phyloP scores from a whole-genome alignment of 2,888 invertebrate genomes.

The Mesorhabditis belari region DNA sequence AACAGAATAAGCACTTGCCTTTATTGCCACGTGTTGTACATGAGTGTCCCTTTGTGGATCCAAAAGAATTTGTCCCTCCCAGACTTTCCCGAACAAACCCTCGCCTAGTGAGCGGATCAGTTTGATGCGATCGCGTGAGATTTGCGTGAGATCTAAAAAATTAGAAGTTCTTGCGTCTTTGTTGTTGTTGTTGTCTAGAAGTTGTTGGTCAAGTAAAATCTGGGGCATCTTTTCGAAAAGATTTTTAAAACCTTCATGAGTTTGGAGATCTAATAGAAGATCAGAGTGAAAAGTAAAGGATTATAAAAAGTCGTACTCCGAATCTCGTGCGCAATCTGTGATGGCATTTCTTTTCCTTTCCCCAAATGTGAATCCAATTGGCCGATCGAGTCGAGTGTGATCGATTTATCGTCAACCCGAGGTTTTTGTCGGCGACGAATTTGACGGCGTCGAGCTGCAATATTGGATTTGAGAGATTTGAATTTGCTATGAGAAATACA shows the following conservation, averaged over 20 bases:
- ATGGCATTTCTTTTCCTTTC: slow-evolving; percentile 7
- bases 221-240: too few relatives aligned
- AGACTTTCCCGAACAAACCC: slow-evolving; percentile 95
- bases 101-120: slow-evolving; percentile 82
- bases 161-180: neutral
- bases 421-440: neutral
- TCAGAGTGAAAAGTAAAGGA: too few relatives aligned
- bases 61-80: slow-evolving; percentile 77
- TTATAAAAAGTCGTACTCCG: too few relatives aligned
- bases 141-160: slow-evolving; percentile 70
- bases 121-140: slow-evolving; percentile 76
- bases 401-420: slow-evolving; percentile 21
- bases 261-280: too few relatives aligned
- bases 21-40: slow-evolving; percentile 78
- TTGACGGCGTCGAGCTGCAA: neutral
- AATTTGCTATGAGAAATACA: neutral
- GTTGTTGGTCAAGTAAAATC: neutral
- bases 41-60: slow-evolving; percentile 60
- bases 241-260: neutral
- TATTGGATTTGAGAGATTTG: neutral
- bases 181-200: neutral
- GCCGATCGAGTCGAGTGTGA: slow-evolving; percentile 39
- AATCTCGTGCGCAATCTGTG: slow-evolving; percentile 11
- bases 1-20: slow-evolving; percentile 60
- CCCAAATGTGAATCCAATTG: slow-evolving; percentile 11